Evolutionary conservation across 1,140 invertebrate species (phyloP).

Genomic region (Neodiprion virginianus): DNA sequence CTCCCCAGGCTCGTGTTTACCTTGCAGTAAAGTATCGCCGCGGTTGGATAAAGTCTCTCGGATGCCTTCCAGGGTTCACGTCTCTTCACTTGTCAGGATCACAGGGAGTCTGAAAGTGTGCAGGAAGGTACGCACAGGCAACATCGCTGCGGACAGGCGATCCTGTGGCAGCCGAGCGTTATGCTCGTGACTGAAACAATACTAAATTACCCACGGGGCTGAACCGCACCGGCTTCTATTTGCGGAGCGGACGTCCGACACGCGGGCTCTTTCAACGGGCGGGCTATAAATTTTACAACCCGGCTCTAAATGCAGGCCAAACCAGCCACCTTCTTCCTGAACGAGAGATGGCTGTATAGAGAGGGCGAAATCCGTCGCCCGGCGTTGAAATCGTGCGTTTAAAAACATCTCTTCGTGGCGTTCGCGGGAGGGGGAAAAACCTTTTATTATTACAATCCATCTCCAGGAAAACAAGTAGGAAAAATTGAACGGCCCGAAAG

Average conservation of each 20-base stretch:
- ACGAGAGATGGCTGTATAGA: too few species aligned
- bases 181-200: background rate
- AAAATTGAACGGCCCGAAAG: too few species aligned
- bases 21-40: slow-evolving; percentile 1
- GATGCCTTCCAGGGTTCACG: background rate
- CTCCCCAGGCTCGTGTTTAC: background rate
- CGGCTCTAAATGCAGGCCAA: too few species aligned
- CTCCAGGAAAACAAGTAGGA: too few species aligned
- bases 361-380: too few species aligned
- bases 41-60: background rate
- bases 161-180: background rate
- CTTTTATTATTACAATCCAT: too few species aligned
- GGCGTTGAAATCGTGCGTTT: too few species aligned
- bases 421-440: too few species aligned
- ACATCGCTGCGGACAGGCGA: too few species aligned
- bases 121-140: background rate
- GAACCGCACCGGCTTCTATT: background rate
- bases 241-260: background rate
- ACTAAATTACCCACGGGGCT: background rate
- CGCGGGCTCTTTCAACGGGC: background rate
- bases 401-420: too few species aligned
- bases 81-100: slow-evolving; percentile 7
- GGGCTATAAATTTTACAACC: too few species aligned
- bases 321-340: too few species aligned
- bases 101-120: background rate